Evolutionary conservation across 2,113 vertebrate species (phyloP), one percentile per base, ranked within the genome.

Genomic region (Isurus oxyrinchus): DNA sequence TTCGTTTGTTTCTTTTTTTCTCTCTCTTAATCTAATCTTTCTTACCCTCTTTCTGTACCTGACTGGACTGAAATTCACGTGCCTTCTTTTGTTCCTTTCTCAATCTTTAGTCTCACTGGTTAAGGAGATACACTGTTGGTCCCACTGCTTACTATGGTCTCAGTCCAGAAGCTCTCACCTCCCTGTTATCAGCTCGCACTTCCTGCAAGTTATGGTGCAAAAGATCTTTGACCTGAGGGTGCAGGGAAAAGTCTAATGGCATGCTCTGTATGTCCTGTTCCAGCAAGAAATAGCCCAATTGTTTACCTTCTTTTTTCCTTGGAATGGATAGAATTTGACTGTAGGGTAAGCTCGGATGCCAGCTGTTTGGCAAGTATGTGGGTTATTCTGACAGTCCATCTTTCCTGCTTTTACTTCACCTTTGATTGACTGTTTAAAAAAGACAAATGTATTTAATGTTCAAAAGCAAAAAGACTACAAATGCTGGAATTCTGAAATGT

Each of bases 341-440:
- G 98, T 99, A 7, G 99, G 99, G 97, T 99, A 99, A 69, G 98
- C 98, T 96, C 97, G 98, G 97, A 99, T 98, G 31, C 98, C 99
- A 16, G 99, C 99, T 27, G 97, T 98, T 96, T 99, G 98, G 97
- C 99, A 99, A 7, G 97, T 98, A 1, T 99, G 98, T 67, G 97
- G 97, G 96, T 99, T 97, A 1, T 98, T 98, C 97, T 99, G 99
- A 97, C 99, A 99, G 98, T 99, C 99, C 63, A 99, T 97, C 97
- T 99, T 99, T 27, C 99, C 99, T 90, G 99, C 98, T 96, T 98
- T 98, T 44, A 99, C 98, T 96, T 98, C 98, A 81, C 99, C 99
- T 98, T 99, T 99, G 91, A 99, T 11, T 0, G 98, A 97, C 99
- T 99, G 97, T 86, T 97, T 97, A 97, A 96, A 96, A 93, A 57